Evolutionary conservation across 2,888 invertebrate genomes (phyloP).

Genomic region (Troglohyphantes excavatus): DNA sequence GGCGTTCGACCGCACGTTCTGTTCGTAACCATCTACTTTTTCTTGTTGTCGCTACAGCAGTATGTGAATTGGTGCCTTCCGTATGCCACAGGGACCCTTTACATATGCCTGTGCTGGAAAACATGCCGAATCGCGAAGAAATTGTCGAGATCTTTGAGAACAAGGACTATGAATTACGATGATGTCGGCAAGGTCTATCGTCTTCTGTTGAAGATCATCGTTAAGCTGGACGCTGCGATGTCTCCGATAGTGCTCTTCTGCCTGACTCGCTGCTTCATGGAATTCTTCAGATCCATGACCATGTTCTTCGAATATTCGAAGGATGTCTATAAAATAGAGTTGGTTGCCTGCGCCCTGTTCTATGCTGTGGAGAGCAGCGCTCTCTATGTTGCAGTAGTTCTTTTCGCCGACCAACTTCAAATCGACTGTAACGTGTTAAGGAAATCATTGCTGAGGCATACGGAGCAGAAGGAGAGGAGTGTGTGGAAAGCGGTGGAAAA

Average conservation of each 20-base stretch:
- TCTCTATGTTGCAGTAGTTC: slow-evolving; percentile 37
- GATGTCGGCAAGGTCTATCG: slow-evolving; percentile 46
- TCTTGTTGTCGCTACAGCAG: slow-evolving; percentile 43
- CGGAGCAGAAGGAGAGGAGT: not conserved
- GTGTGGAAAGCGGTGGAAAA: slow-evolving; percentile 58
- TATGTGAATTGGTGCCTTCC: slow-evolving; percentile 67
- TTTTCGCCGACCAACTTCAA: slow-evolving; percentile 47
- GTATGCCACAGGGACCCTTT: slow-evolving; percentile 30
- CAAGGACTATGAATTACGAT: not conserved
- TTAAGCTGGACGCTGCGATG: slow-evolving; percentile 27
- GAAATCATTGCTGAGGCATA: slow-evolving; percentile 32
- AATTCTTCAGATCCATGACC: slow-evolving; percentile 64
- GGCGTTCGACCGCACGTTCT: not conserved
- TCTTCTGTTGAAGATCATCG: slow-evolving; percentile 21
- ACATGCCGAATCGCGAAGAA: slow-evolving; percentile 8
- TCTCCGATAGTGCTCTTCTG: slow-evolving; percentile 36
- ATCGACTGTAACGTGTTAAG: slow-evolving; percentile 39
- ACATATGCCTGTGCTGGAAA: slow-evolving; percentile 45
- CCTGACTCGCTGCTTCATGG: slow-evolving; percentile 58
- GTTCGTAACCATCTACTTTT: slow-evolving; percentile 25
- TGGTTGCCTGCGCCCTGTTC: slow-evolving; percentile 24
- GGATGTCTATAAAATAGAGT: slow-evolving; percentile 43
- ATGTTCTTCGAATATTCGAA: slow-evolving; percentile 61
- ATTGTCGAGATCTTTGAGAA: not conserved
- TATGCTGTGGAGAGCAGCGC: slow-evolving; percentile 40